phyloP scores from a whole-genome alignment of 2,888 invertebrate genomes.

The Thecophora atra region DNA sequence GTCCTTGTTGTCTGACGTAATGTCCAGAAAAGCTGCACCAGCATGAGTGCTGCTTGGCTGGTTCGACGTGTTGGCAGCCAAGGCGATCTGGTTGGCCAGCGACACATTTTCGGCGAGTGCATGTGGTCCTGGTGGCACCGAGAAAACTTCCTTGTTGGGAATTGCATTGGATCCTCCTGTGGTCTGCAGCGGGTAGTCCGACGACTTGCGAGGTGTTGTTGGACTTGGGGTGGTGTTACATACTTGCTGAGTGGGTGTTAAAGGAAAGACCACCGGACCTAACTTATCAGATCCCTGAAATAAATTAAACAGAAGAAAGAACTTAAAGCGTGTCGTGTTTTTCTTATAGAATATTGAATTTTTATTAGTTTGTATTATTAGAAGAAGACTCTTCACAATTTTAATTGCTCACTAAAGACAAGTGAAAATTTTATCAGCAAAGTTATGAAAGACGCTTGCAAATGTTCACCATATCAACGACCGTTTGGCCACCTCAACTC shows the following conservation, averaged over 20 bases:
- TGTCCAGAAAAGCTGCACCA: slow-evolving; percentile 39
- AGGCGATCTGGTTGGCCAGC: slow-evolving; percentile 64
- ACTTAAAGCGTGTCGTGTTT: no score
- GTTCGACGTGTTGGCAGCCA: slow-evolving; percentile 22
- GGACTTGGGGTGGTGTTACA: slow-evolving; percentile 67
- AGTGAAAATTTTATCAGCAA: no score
- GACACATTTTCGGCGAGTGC: slow-evolving; percentile 26
- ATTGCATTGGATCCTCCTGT: slow-evolving; percentile 46
- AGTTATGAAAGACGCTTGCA: no score
- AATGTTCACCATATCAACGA: no score
- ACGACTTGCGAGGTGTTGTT: slow-evolving; percentile 74
- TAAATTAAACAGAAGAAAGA: no score
- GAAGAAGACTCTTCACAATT: no score
- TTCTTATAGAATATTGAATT: no score
- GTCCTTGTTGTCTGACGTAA: slow-evolving; percentile 29
- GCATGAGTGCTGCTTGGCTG: slow-evolving; percentile 54
- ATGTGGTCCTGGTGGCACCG: slow-evolving; percentile 37
- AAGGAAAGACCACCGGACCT: slow-evolving; percentile 77
- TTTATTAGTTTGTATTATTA: no score
- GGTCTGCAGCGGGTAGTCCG: slow-evolving; percentile 71
- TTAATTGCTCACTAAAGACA: no score
- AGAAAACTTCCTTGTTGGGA: slow-evolving; percentile 43
- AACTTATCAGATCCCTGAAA: slow-evolving; percentile 78
- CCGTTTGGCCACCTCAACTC: no score
- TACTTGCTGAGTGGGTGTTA: slow-evolving; percentile 69